Evolutionary conservation across 2,113 vertebrate genomes (phyloP), one percentile per base, ranked within the genome.

Genomic region (Onychorhynchus coronatus): DNA sequence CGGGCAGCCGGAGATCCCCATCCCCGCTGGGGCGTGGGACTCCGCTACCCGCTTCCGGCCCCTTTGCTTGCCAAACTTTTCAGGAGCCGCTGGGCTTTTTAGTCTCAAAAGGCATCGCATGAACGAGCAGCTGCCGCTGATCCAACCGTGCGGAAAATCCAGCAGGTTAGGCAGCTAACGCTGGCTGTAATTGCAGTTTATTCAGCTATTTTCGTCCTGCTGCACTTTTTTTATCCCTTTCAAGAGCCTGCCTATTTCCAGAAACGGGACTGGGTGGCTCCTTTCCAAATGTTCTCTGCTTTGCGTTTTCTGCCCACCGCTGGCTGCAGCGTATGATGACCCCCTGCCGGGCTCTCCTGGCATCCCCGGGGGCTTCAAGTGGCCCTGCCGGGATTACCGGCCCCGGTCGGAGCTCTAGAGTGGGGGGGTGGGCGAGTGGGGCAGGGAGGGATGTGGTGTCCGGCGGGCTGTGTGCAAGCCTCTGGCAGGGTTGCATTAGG

Each of bases 381-480:
- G 19, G 10, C 4, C 35, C 21, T 5, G 1, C 21, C 3, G 4
- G 30, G 19, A 2, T 8, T 5, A 14, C 37, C 0, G 5, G 37
- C 82, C 23, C 21, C 10, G 3, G 3, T 6, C 7, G 10, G 56
- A 46, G 39, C 58, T 67, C 66, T n/a, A 33, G 68, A 62, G 28
- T 0, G 0, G 6, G 14, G 14, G 50, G 7, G 25, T 14, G 20
- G 19, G 1, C 1, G 4, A 41, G 37, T 1, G 1, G 8, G 19
- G 13, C 41, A 42, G 15, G 12, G 14, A 70, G 22, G 22, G 53
- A 27, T 41, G 41, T 28, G 31, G 12, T 37, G 19, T 31, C 55
- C 1, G 0, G 11, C 16, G 16, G 14, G 15, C 21, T 47, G 8
- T 20, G 17, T 56, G 67, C 59, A 55, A 78, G 13, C 73, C 12